Percentiles rank a stretch among this genome's conserved stretches.
phyloP scores from a whole-genome alignment of 2,797 vertebrate species.

The Sarcoramphus papa region DNA sequence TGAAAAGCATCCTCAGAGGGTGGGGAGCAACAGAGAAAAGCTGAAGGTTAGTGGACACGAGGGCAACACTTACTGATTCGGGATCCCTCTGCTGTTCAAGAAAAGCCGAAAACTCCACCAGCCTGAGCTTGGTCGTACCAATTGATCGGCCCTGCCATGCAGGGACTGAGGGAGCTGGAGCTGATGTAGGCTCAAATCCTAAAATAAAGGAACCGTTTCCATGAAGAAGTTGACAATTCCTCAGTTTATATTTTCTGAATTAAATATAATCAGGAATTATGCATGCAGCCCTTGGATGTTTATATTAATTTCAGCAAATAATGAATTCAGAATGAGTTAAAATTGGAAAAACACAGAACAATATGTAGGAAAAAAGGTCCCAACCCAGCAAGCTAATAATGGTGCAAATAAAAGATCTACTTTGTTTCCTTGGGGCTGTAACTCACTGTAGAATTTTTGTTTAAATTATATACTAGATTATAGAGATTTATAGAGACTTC shows the following conservation, averaged over 20 bases:
- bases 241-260: neutral
- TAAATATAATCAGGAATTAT: neutral
- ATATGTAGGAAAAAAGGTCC: neutral
- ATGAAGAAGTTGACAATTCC: neutral
- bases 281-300: neutral
- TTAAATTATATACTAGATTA: neutral
- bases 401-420: neutral
- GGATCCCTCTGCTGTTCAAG: slow-evolving; percentile 96
- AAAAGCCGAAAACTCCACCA: slow-evolving; percentile 97
- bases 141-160: slow-evolving; percentile 98
- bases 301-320: neutral
- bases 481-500: neutral
- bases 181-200: slow-evolving; percentile 91
- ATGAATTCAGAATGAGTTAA: neutral
- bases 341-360: neutral
- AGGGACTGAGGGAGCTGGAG: slow-evolving; percentile 88
- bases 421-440: neutral
- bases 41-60: neutral
- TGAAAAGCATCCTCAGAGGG: neutral
- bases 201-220: slow-evolving; percentile 15
- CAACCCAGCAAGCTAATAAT: neutral
- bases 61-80: slow-evolving; percentile 83
- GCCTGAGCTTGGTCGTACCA: slow-evolving; percentile 94
- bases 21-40: neutral
- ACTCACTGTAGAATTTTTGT: neutral